Base-by-base conservation (phyloP, 2,113 vertebrate genomes). In the Lophius piscatorius region DNA sequence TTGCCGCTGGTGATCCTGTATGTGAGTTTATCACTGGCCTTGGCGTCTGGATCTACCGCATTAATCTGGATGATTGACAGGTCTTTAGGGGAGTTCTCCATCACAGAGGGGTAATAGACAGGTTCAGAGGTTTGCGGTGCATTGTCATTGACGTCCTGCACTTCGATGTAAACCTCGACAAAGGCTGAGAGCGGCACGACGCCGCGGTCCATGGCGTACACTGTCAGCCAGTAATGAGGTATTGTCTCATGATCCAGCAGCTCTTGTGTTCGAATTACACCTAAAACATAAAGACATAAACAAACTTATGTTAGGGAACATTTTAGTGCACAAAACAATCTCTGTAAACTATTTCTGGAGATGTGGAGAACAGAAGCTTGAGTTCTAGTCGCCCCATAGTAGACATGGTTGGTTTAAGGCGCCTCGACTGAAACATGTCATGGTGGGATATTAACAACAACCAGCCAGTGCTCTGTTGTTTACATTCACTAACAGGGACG, bases 1-100 rank as follows among this genome's bases (percentile, higher is more conserved):
- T 99, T 99, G 63, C 97, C 97, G 40, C 96, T 98, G 51, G 95
- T 94, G 89, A 99, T 98, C 88, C 77, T 95, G 86, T 95, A 99
- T 3, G 80, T 90, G 69, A 99, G 84, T 66, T 93, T 97, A 71
- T 99, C 95, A 1, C 89, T 92, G 56, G 95, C 93, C 61, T 90
- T 93, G 0, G 92, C 92, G 66, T 99, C 97, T 0, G 96, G 95
- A 89, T 99, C 97, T 45, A 93, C 92, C 0, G 96, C 97, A 20
- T 95, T 93, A 16, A 99, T 94, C 42, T 95, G 94, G 75, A 98
- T 91, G 75, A 99, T 92, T 0, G 96, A 95, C 1, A 96, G 85
- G 38, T 98, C 96, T 90, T 95, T 98, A n/a, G 93, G 94, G 1
- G 96, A 95, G 78, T 96, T 99, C 90, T 99, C 97, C 91, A 93